A percentile compares a stretch with the other conserved stretches of the same genome.
Conservation (phyloP, 1,140 invertebrate genomes). For the Drosophila nasuta region DNA sequence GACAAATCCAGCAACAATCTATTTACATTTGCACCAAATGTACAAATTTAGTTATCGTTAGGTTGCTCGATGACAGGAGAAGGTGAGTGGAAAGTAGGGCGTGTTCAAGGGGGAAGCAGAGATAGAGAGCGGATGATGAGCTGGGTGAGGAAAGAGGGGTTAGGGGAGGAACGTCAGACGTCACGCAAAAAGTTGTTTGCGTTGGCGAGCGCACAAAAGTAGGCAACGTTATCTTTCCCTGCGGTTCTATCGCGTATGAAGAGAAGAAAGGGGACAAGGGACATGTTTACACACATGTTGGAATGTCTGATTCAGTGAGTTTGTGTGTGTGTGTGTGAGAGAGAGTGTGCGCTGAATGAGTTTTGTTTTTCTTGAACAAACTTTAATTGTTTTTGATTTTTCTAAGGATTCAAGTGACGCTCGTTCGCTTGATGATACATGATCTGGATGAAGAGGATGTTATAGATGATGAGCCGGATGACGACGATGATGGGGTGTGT, state of each 20-base stretch:
- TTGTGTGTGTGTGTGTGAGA: slow-evolving; percentile 34
- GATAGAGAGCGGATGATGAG: background rate
- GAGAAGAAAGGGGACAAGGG: slow-evolving; percentile 18
- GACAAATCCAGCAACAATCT: slow-evolving; percentile 64
- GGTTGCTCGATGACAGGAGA: slow-evolving; percentile 15
- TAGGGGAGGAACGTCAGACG: slow-evolving; percentile 55
- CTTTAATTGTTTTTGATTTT: slow-evolving; percentile 83
- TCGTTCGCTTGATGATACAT: slow-evolving; percentile 37
- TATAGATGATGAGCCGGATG: background rate
- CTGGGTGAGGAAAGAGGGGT: background rate
- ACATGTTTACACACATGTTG: slow-evolving; percentile 69
- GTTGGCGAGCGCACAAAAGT: slow-evolving; percentile 78
- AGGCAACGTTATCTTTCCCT: slow-evolving; percentile 73
- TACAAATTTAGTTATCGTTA: slow-evolving; percentile 82
- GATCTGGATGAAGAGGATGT: slow-evolving; percentile 2
- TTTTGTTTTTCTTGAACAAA: slow-evolving; percentile 82
- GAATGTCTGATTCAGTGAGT: slow-evolving; percentile 22
- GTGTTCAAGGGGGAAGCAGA: background rate
- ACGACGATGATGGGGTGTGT: slow-evolving; percentile 3
- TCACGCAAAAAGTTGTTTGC: slow-evolving; percentile 77
- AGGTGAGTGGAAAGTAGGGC: background rate
- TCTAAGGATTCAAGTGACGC: slow-evolving; percentile 77
- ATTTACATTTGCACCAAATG: slow-evolving; percentile 83
- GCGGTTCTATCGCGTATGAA: slow-evolving; percentile 2
- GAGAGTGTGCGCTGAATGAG: slow-evolving; percentile 60